Percentiles rank a stretch among this genome's conserved stretches.
Conservation (phyloP, 2,797 vertebrate species). For the Leucoraja ocellata region DNA sequence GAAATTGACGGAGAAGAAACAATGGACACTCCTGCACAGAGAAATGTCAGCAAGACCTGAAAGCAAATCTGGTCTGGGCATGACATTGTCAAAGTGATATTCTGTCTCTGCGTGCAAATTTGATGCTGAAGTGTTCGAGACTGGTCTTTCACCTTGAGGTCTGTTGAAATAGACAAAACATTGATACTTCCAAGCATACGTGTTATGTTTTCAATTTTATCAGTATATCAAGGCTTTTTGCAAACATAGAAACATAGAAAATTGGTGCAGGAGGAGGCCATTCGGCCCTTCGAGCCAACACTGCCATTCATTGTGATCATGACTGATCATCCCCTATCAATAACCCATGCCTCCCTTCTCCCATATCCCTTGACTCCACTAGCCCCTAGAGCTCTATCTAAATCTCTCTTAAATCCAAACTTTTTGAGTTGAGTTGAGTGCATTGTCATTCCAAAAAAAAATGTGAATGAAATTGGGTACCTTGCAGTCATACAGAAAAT, state of each 20-base stretch:
- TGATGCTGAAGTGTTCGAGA: background rate
- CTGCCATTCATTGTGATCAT: no score
- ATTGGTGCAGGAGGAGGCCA: no score
- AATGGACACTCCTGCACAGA: background rate
- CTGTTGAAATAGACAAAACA: conserved; percentile 39
- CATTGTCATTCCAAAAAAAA: no score
- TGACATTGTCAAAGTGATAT: background rate
- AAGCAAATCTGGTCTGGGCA: background rate
- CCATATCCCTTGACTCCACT: no score
- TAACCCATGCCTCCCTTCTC: no score
- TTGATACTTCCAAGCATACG: conserved; percentile 42
- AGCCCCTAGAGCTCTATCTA: no score
- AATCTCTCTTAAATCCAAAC: no score
- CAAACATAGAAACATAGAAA: background rate
- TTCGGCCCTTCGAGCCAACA: no score
- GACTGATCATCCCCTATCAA: no score
- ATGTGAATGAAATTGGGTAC: no score
- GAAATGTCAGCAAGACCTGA: background rate
- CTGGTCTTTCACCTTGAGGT: conserved; percentile 39
- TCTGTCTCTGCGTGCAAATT: background rate
- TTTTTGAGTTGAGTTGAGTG: no score
- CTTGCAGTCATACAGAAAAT: no score
- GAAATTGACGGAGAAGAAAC: background rate
- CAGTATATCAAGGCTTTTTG: background rate
- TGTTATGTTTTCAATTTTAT: conserved; percentile 45